Evolutionary conservation across 2,113 vertebrate genomes (phyloP).

Genomic region (Puma concolor): DNA sequence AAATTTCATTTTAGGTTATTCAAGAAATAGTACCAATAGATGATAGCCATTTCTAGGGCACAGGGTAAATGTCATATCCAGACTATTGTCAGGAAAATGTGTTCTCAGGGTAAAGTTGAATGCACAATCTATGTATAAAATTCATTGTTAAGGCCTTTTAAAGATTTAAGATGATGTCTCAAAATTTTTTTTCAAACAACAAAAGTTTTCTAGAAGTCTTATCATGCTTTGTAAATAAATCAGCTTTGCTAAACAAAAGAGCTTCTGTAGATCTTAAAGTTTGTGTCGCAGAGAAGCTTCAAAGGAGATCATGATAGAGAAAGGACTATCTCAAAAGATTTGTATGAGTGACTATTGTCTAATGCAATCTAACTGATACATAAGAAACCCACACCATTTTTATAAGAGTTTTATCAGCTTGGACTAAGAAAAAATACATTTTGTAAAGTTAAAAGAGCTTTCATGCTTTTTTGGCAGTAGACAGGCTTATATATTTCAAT

Average conservation of each 20-base stretch:
- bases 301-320: background rate
- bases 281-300: background rate
- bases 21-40: background rate
- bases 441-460: background rate
- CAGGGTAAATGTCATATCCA: background rate
- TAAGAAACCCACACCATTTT: background rate
- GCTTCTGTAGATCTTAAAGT: background rate
- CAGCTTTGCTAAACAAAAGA: background rate
- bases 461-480: background rate
- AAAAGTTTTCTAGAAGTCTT: background rate
- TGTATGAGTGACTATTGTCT: background rate
- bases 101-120: background rate
- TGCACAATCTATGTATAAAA: background rate
- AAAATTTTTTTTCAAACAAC: background rate
- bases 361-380: background rate
- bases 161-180: background rate
- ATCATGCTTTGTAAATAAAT: background rate
- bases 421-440: background rate
- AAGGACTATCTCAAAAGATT: background rate
- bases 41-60: background rate
- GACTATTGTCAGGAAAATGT: background rate
- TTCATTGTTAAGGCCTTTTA: background rate
- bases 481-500: background rate
- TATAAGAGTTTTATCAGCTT: background rate
- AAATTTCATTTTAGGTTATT: background rate